A percentile compares a stretch with the other conserved stretches of the same genome.
Evolutionary conservation across 2,888 invertebrate genomes (phyloP).

Genomic region (Phyto melanocephala): DNA sequence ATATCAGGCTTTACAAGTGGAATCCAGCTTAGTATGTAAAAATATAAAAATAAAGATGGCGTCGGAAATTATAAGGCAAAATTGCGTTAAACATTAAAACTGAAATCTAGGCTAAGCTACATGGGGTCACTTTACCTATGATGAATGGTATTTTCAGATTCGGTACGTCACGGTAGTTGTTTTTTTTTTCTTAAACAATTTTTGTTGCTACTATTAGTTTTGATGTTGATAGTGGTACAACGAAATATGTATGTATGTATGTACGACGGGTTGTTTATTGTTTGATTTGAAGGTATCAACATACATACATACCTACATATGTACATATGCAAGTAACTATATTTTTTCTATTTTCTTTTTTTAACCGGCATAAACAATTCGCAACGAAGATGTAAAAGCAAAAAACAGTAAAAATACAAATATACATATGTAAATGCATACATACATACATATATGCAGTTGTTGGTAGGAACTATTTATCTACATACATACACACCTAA

Average conservation of each 20-base stretch:
- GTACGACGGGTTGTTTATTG: neutral
- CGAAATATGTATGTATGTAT: neutral
- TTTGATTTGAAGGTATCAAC: neutral
- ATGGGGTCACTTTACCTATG: too few species aligned
- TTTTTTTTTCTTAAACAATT: neutral
- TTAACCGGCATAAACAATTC: slow-evolving; percentile 43
- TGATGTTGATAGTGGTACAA: neutral
- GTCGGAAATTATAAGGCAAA: too few species aligned
- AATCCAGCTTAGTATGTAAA: too few species aligned
- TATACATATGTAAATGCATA: neutral
- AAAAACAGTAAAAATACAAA: neutral
- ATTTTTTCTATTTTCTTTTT: slow-evolving; percentile 26
- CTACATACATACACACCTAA: too few species aligned
- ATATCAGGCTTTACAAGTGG: too few species aligned
- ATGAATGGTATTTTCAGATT: too few species aligned
- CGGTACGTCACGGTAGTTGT: too few species aligned
- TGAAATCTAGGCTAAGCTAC: too few species aligned
- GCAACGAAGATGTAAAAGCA: slow-evolving; percentile 34
- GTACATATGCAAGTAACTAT: neutral
- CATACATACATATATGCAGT: neutral
- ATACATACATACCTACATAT: neutral
- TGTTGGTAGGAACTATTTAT: too few species aligned
- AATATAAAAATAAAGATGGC: too few species aligned
- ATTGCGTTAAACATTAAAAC: too few species aligned
- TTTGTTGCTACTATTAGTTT: neutral